Evolutionary conservation across 2,113 vertebrate genomes (phyloP).

Genomic region (Nibea albiflora): DNA sequence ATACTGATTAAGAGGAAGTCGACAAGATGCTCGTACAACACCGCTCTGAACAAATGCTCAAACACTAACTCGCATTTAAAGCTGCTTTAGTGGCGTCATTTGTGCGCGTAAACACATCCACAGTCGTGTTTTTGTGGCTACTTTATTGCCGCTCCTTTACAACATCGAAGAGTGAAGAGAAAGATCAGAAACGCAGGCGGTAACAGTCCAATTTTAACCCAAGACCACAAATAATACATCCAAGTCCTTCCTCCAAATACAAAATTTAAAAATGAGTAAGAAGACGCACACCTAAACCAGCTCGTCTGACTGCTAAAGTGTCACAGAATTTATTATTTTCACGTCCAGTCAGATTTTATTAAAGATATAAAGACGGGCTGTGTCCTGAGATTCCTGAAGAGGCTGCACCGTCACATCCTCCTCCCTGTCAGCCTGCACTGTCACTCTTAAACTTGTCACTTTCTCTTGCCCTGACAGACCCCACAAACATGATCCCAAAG

Average conservation of each 20-base stretch:
- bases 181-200: background rate
- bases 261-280: background rate
- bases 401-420: slow-evolving; percentile 6
- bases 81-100: background rate
- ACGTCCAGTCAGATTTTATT: background rate
- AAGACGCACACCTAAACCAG: background rate
- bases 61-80: too few species aligned
- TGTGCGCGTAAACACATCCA: background rate
- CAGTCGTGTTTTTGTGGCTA: background rate
- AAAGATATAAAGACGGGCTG: background rate
- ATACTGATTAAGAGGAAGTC: background rate
- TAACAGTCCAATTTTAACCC: background rate
- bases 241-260: background rate
- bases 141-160: background rate
- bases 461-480: background rate
- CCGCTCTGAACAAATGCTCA: too few species aligned
- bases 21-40: too few species aligned
- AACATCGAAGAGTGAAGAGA: background rate
- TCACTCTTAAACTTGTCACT: background rate
- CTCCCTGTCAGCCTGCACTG: background rate
- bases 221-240: background rate
- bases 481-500: background rate
- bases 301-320: too few species aligned
- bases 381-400: slow-evolving; percentile 12
- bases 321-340: background rate